Evolutionary conservation across 2,888 invertebrate genomes (phyloP), one percentile per base, ranked within the genome.

Genomic region (Cyclophora punctaria): DNA sequence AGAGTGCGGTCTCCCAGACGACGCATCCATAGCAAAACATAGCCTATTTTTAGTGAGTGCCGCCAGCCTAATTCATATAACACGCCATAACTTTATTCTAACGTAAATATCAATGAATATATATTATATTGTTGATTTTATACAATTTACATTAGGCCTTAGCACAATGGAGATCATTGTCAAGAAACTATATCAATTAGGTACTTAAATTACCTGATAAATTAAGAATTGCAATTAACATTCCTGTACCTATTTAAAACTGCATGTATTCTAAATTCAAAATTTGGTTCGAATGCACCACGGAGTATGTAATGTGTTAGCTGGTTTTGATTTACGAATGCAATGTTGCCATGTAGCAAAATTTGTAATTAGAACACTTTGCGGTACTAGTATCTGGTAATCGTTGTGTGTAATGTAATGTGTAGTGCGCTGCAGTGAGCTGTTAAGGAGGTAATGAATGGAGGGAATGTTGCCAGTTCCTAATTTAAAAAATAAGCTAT

Each of bases 1-100:
- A 51, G 87, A 87, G 62, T 88, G 88, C 66, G 69, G 74, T 5
- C 49, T 71, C 49, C 57, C 69, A 6, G 75, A 67, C 48, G 66
- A 60, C 44, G 78, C 75, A 7, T 57, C 64, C 6, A 55, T 56
- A 37, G 50, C 55, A 43, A 58, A 66, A 49, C 58, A 65, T 46
- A 75, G 67, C 54, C 41, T 66, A 48, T 37, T 72, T 34, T 58
- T 84, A 52, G 58, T 80, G 46, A 64, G 71, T 59, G 62, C 73
- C 50, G 67, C 68, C 3, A 62, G 75, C 50, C 55, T 77, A 41
- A 59, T 66, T 43, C 74, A 75, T 49, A 48, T 79, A 58, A 59
- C 64, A 43, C 59, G 34, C 34, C 4, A 5, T 37, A 44, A 44
- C 6, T 44, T 44, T 20, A 34, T 34, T 5, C 44, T 34, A 44